Evolutionary conservation across 2,113 vertebrate genomes (phyloP), one percentile per base, ranked within the genome.

Genomic region (Rhea pennata): DNA sequence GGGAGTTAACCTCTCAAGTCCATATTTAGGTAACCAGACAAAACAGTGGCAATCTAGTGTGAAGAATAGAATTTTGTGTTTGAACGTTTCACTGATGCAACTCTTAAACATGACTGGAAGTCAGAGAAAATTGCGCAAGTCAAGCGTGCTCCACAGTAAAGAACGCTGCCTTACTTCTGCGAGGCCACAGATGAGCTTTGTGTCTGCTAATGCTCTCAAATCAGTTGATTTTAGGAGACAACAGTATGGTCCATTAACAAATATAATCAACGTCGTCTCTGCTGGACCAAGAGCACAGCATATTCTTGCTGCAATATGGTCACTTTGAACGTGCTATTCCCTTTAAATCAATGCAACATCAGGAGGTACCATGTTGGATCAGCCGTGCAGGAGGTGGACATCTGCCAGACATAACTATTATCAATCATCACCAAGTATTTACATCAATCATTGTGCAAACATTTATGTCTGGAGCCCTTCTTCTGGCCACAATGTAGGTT

Each of bases 391-490:
- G 84, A 94, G 93, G 84, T 95, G 94, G 93, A 94, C 87, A 91
- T 96, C 81, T 97, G 96, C 94, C 91, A 96, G 92, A 74, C 87
- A 85, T 42, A 91, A 26, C 66, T 21, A 0, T 40, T 90, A 95
- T 95, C 83, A 87, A 84, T 96, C 92, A 93, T 92, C 84, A 73
- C 74, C 87, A 96, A 88, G 91, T 88, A 88, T 96, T 96, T 93
- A 82, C 87, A 93, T 94, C 92, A 44, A 90, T 94, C 90, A 85
- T 39, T 83, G 67, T 50, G 64, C 90, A 95, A 93, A 78, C 89
- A 74, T 90, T 94, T 93, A 59, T 70, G 89, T 94, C 92, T 92
- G 90, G 61, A 75, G 58, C 46, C 83, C 61, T 89, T 93, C 88
- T 96, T 91, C 76, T 85, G 84, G 75, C 40, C 77, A 91, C 69